Evolutionary conservation across 1,140 invertebrate species (phyloP), one percentile per base, ranked within the genome.

Genomic region (Anthonomus grandis): DNA sequence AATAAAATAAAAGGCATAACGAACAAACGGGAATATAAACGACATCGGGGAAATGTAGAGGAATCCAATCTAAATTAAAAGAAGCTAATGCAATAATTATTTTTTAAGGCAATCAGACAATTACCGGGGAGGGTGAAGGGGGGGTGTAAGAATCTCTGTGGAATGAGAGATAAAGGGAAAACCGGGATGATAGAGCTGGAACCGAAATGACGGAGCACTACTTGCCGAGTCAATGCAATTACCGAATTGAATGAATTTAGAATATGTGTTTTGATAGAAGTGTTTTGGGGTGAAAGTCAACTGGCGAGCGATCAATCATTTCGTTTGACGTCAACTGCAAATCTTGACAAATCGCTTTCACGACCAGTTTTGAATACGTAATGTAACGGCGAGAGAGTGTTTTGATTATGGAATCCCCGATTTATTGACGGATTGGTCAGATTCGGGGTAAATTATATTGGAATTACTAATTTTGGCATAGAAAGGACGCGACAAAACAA

Each of bases 261-360:
- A 66, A 66, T 66, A 65, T 65, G 53, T 68, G 53, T 68, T 68
- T 63, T 68, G 64, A 66, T 68, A 61, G 60, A 66, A 66, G 46
- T 59, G 60, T 60, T 60, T 55, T 58, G 53, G 64, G 60, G 63
- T 57, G 58, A 63, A 56, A 64, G 63, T 64, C 58, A 60, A 64
- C 64, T 64, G 42, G 39, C 49, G 25, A 54, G 57, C 62, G 60
- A 69, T 69, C 65, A 61, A 69, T 69, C 67, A 69, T 65, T 41
- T 22, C 3, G 27, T 49, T 38, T 54, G 52, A 51, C 52, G 59
- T 58, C 54, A 50, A 64, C 52, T 67, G 60, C 60, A 69, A 68
- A 69, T 69, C 67, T 65, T 68, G 66, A 69, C 67, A 69, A 69
- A 69, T 69, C 64, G 66, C 59, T 69, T 64, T 67, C 54, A 57